Percentiles rank a stretch among this genome's conserved stretches.
phyloP scores from a whole-genome alignment of 2,888 invertebrate species.

The Aphodius granarius region DNA sequence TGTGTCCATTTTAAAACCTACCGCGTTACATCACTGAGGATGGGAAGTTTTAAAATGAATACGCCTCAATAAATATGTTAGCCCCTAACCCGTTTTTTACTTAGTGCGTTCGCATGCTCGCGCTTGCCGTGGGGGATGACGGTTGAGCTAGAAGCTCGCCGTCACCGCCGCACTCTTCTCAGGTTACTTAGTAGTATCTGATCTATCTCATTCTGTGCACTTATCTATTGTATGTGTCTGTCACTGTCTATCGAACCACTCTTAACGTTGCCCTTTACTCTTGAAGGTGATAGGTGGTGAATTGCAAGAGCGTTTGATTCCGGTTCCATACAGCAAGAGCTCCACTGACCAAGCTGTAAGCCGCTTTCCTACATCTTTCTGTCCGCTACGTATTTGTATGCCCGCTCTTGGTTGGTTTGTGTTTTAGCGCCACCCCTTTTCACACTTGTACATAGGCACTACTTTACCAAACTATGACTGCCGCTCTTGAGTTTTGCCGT shows the following conservation, averaged over 20 bases:
- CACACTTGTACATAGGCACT: neutral
- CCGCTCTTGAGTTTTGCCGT: neutral
- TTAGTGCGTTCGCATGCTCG: conserved; percentile 27
- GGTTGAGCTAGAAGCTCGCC: conserved; percentile 11
- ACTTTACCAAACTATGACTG: neutral
- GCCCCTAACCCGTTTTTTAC: conserved; percentile 3
- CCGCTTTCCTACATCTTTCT: conserved; percentile 66
- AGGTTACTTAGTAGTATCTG: conserved; percentile 58
- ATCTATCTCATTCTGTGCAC: conserved; percentile 56
- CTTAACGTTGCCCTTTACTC: conserved; percentile 86
- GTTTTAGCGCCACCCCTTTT: conserved; percentile 39
- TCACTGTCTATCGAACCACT: conserved; percentile 62
- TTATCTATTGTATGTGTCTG: conserved; percentile 55
- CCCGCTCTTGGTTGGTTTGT: conserved; percentile 53
- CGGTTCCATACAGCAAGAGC: conserved; percentile 99
- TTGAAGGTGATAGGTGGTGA: conserved; percentile 99
- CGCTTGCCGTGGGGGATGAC: conserved; percentile 24
- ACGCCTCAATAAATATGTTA: neutral
- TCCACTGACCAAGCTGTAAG: conserved; percentile 99
- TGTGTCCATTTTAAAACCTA: no score
- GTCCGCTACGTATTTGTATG: conserved; percentile 56
- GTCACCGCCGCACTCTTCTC: conserved; percentile 36
- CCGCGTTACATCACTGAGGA: neutral
- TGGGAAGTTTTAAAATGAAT: no score
- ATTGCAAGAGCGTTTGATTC: conserved; percentile 99